Conservation (phyloP, 30 jellyfish, hydroid and myxozoan species). For the Chrysaora quinquecirrha region DNA sequence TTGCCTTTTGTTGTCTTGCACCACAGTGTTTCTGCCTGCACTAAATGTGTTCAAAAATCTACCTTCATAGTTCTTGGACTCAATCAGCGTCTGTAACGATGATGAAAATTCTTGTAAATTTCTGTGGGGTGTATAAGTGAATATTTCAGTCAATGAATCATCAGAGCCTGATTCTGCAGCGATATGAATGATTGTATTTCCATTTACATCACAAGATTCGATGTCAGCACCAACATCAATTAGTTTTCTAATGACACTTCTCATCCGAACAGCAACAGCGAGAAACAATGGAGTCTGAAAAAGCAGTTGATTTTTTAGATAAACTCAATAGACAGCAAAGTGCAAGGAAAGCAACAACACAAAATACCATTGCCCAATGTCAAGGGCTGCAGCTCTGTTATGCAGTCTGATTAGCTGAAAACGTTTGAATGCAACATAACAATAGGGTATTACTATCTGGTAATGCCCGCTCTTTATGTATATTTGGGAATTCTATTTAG, state of each 20-base stretch:
- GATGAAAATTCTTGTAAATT: neutral
- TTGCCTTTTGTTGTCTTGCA: too few species aligned
- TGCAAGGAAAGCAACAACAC: too few species aligned
- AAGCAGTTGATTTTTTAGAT: neutral
- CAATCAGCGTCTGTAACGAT: neutral
- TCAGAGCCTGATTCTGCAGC: slow-evolving; percentile 46
- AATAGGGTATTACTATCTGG: too few species aligned
- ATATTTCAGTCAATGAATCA: slow-evolving; percentile 12
- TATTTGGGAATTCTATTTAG: too few species aligned
- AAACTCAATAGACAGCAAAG: too few species aligned
- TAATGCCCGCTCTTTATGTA: too few species aligned
- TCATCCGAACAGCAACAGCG: slow-evolving; percentile 10
- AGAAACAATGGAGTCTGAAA: slow-evolving; percentile 38
- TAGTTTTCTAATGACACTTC: slow-evolving; percentile 19
- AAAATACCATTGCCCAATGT: too few species aligned
- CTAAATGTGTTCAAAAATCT: too few species aligned
- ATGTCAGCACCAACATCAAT: slow-evolving; percentile 52
- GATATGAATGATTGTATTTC: slow-evolving; percentile 27
- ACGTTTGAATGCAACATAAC: too few species aligned
- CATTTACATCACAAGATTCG: slow-evolving; percentile 28
- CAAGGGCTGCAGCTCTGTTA: too few species aligned
- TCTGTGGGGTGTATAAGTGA: neutral
- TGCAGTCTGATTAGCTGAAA: too few species aligned
- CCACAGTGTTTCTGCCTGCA: too few species aligned
- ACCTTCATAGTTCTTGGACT: slow-evolving; percentile 51